phyloP scores from a whole-genome alignment of 2,113 vertebrate genomes.

The Gymnogyps californianus region DNA sequence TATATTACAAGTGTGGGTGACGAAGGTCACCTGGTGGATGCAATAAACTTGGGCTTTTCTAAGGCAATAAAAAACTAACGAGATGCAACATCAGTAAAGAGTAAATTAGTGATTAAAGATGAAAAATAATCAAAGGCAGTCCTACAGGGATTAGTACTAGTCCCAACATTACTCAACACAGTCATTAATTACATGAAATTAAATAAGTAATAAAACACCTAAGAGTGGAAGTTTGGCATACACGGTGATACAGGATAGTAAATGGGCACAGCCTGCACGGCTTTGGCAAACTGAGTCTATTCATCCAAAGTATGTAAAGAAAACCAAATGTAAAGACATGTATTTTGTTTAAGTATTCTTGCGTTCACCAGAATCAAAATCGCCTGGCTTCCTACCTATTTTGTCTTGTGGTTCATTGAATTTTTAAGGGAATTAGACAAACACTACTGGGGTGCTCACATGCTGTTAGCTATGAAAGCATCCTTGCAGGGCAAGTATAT shows the following conservation, averaged over 20 bases:
- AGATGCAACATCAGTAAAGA: background rate
- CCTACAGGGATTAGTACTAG: background rate
- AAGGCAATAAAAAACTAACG: background rate
- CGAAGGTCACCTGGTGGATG: background rate
- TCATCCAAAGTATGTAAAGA: background rate
- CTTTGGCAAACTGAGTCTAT: background rate
- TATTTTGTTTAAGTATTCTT: background rate
- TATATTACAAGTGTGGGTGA: background rate
- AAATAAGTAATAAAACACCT: background rate
- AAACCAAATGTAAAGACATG: background rate
- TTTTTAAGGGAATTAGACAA: background rate
- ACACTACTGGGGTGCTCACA: background rate
- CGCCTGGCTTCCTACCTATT: fast-evolving
- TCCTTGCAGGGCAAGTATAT: background rate
- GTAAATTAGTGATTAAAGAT: background rate
- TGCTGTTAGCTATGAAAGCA: background rate
- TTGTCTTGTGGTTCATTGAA: background rate
- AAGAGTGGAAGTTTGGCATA: background rate
- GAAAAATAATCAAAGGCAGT: background rate
- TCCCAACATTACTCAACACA: background rate
- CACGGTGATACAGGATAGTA: background rate
- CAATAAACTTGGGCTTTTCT: background rate
- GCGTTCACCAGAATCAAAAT: background rate
- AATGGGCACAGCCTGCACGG: background rate
- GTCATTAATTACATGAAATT: background rate